A percentile compares a stretch with the other conserved stretches of the same genome.
These are phyloP conservation scores for Coregonus clupeaformis DNA, from an alignment of 2,113 vertebrate species.

Conservation along the genomic window DNA sequence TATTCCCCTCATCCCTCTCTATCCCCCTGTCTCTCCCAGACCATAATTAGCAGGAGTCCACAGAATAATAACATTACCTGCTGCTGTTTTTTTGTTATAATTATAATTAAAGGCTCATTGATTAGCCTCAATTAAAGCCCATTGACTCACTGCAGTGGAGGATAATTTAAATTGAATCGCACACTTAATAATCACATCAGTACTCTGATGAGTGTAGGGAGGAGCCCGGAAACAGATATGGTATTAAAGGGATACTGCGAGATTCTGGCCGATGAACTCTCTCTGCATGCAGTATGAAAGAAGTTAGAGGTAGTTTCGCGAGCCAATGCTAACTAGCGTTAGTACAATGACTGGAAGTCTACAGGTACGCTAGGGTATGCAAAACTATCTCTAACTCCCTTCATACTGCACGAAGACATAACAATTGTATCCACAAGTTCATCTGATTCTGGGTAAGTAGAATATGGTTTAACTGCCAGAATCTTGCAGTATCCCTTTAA, in stretches of 20 bases:
- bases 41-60: constrained; percentile 16
- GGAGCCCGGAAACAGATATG: neutral
- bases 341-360: no score
- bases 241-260: no score
- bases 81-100: constrained; percentile 30
- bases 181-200: constrained; percentile 31
- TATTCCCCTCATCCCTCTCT: neutral
- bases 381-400: no score
- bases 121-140: constrained; percentile 54
- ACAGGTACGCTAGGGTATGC: no score
- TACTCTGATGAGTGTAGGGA: neutral
- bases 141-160: constrained; percentile 34
- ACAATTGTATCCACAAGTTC: no score
- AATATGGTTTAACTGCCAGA: no score
- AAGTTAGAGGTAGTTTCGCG: no score
- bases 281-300: no score
- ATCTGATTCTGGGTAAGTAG: no score
- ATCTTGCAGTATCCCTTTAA: no score
- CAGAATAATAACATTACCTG: constrained; percentile 35
- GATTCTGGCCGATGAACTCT: no score
- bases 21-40: neutral
- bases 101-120: constrained; percentile 58
- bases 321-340: no score
- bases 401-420: neutral
- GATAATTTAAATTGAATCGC: constrained; percentile 31